Evolutionary conservation across 2,113 vertebrate species (phyloP), one percentile per base, ranked within the genome.

Genomic region (Phalacrocorax aristotelis): DNA sequence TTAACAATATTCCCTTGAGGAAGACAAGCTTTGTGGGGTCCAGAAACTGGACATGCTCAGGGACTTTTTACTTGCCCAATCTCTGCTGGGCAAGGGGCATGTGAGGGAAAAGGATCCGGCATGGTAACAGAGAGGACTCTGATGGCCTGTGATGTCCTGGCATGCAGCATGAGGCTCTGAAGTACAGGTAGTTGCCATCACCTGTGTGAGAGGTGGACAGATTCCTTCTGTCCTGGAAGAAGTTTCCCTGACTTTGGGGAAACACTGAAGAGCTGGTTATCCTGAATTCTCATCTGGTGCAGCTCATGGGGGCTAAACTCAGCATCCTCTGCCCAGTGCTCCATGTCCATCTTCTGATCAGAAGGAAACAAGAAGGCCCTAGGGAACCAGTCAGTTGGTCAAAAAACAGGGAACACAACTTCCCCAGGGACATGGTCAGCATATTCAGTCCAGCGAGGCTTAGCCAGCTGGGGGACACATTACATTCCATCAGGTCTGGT

Each of bases 301-400:
- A 99, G 97, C 77, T 99, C 99, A 5, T 65, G 93, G 55, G 89
- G 60, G 82, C 97, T 98, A 75, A 99, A 98, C 58, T 99, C 98
- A 55, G 85, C 96, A 36, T 97, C 97, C 83, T 99, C 98, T 20
- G 98, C 98, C 99, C 99, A 99, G 89, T 87, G 97, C 46, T 99
- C 99, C 95, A 99, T 26, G 51, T 99, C 98, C 10, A 99, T 98
- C 93, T 98, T 98, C 96, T 99, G 99, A 96, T 99, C 99, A 75
- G 98, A 98, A 44, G 99, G 99, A 95, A 99, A 99, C 95, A 99
- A 96, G 96, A 99, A 99, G 42, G 97, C 93, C 99, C 99, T 99
- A 70, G 69, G 87, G 44, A 93, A 72, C 18, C n/a, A 95, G 42
- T 22, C 60, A 81, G 18, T 42, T 72, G n/a, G 18, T 96, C 88